These are phyloP conservation scores for Agonopterix arenella DNA, from an alignment of 2,888 invertebrate genomes.

Conservation along the genomic window DNA sequence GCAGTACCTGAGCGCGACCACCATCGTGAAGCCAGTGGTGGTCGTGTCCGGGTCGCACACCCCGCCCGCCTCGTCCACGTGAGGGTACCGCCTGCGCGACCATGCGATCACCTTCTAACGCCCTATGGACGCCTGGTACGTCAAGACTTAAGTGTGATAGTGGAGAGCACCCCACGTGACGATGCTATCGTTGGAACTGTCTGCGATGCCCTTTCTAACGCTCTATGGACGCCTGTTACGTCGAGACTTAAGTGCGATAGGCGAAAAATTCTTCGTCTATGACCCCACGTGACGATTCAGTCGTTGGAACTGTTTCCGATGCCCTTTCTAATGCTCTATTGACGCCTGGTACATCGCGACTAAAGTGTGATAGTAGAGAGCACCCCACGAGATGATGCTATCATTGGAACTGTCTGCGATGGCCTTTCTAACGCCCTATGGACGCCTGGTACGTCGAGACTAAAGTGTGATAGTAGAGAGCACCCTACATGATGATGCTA, in stretches of 20 bases:
- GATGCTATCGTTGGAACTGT: no score
- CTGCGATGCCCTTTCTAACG: not conserved
- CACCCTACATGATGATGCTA: no score
- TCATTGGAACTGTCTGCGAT: not conserved
- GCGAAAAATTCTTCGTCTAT: no score
- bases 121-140: slow-evolving; percentile 12
- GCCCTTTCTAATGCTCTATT: not conserved
- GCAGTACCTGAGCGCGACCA: slow-evolving; percentile 79
- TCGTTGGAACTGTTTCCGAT: not conserved
- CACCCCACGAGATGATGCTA: not conserved
- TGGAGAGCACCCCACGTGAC: not conserved
- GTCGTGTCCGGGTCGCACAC: slow-evolving; percentile 67
- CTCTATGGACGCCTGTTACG: not conserved
- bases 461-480: no score
- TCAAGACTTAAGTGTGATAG: not conserved
- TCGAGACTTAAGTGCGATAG: not conserved
- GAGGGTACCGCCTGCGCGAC: slow-evolving; percentile 12
- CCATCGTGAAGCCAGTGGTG: slow-evolving; percentile 82
- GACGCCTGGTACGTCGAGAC: slow-evolving; percentile 12
- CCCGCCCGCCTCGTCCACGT: slow-evolving; percentile 23
- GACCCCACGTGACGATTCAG: no score
- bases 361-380: no score
- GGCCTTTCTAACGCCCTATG: slow-evolving; percentile 13
- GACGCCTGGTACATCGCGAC: not conserved
- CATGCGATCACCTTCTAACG: slow-evolving; percentile 13